Base-by-base conservation (phyloP, 2,888 invertebrate genomes). In the Tanypteryx hageni region DNA sequence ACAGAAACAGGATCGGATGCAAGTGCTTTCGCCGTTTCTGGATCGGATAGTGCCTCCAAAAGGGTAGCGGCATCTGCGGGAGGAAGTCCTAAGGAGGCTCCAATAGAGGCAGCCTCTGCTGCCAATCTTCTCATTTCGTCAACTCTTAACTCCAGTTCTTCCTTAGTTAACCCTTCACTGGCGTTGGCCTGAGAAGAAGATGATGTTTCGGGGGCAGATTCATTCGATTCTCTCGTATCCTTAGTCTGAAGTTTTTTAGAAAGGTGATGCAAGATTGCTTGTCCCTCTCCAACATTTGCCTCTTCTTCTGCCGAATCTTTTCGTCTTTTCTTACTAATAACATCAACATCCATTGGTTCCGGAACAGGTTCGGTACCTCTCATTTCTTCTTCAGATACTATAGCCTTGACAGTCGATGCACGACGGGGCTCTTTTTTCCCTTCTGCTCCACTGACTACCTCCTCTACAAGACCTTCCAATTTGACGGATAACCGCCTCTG, bases 191-290 rank as follows among this genome's bases (percentile, higher is more conserved):
- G 89, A 9, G 89, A 44, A 8, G 44, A n/a, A 18, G 11, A 56
- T 9, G 61, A 27, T 44, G 61, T 5, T 64, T 31, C 10, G 11
- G 64, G 64, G 0, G 27, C 27, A 8, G 44, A 27, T 3, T 64
- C 89, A 44, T 31, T 27, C 0, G 64, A 8, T 27, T 89, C 89
- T 44, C 89, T n/a, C 18, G 64, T 44, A 13, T 89, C 89, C 64
- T 89, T 64, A n/a, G 89, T 89, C 56, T 89, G 89, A 18, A 89
- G 44, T 64, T 64, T 89, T n/a, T 89, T 89, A 13, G 89, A 89
- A 22, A 89, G 58, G 44, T 64, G 68, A 1, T 44, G 27, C 9
- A 89, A 31, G 64, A 89, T 89, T 18, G 89, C 89, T n/a, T 89
- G 89, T 64, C 89, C 89, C 3, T 89, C 64, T 27, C 76, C 76